Evolutionary conservation across 2,797 vertebrate genomes (phyloP).

Genomic region (Menidia menidia): DNA sequence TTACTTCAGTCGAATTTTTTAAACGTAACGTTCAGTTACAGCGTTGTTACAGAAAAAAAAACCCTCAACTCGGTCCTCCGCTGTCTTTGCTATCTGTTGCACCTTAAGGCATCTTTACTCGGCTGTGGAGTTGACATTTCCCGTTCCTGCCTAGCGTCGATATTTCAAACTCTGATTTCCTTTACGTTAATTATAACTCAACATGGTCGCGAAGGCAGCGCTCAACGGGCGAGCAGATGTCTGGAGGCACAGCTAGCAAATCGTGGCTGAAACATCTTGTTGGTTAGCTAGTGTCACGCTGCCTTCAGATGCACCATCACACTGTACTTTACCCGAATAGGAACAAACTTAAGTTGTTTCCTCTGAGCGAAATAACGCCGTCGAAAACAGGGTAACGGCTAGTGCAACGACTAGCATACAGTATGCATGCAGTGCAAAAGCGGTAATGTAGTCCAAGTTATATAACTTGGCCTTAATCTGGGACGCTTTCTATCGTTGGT

Average conservation of each 20-base stretch:
- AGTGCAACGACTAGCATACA: conserved; percentile 31
- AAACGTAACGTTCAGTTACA: neutral
- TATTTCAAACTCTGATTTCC: conserved; percentile 13
- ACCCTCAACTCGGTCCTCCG: neutral
- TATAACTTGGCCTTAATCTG: conserved; percentile 86
- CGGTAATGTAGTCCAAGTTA: conserved; percentile 78
- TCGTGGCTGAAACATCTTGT: neutral
- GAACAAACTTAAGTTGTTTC: neutral
- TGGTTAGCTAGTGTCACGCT: neutral
- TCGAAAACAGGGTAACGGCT: neutral
- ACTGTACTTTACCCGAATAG: neutral
- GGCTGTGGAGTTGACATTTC: conserved; percentile 38
- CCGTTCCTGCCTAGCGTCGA: conserved; percentile 27
- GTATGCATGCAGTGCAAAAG: conserved; percentile 54
- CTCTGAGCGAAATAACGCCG: neutral
- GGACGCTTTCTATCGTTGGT: conserved; percentile 65
- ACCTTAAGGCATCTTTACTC: neutral
- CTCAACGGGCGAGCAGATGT: conserved; percentile 33
- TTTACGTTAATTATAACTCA: conserved; percentile 11
- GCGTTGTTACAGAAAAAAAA: neutral
- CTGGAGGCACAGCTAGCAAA: conserved; percentile 27
- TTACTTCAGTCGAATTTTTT: neutral
- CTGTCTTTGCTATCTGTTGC: neutral
- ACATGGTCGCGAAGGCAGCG: conserved; percentile 10
- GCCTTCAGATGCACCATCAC: neutral